Base-by-base conservation (phyloP, 1,140 invertebrate genomes). In the Steinernema khuongi region DNA sequence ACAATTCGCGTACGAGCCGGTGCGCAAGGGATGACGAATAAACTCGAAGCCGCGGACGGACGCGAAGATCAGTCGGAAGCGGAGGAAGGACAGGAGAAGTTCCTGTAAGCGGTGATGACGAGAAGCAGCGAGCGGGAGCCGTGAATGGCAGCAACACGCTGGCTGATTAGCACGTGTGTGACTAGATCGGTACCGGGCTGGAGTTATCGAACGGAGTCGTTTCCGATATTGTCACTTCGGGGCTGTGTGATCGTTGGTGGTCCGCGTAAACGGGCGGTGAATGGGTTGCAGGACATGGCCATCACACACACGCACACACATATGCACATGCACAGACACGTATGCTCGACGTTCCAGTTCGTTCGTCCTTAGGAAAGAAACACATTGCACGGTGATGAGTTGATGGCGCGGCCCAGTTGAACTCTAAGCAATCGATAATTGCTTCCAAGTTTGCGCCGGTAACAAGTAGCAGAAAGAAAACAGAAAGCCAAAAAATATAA, bases 381-480 rank as follows among this genome's bases (percentile, higher is more conserved):
- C n/a, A n/a, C n/a, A n/a, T n/a, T n/a, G n/a, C n/a, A n/a, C n/a
- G n/a, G n/a, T n/a, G n/a, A n/a, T n/a, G n/a, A n/a, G 36, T n/a
- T 41, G 11, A 60, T 60, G 50, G 11, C 11, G 50, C 50, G 50
- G 50, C 50, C 50, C 50, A 60, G 36, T 22, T 26, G 26, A 60
- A 60, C 50, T n/a, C n/a, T 60, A 60, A 22, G 50, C 50, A 22
- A 60, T 60, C 50, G 26, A 60, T 60, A 60, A 60, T 60, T 60
- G 50, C 50, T 60, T 14, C 7, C 7, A 14, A 60, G 19, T 60
- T 7, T 4, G 50, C 50, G 50, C 4, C 11, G 2, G 50, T 4
- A 26, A 22, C 50, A 11, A 7, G 36, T n/a, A n/a, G n/a, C n/a
- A 41, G n/a, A 41, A 11, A 7, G n/a, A 60, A 26, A 26, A 60